Conservation (phyloP, 1,140 invertebrate genomes). For the Diabrotica undecimpunctata region DNA sequence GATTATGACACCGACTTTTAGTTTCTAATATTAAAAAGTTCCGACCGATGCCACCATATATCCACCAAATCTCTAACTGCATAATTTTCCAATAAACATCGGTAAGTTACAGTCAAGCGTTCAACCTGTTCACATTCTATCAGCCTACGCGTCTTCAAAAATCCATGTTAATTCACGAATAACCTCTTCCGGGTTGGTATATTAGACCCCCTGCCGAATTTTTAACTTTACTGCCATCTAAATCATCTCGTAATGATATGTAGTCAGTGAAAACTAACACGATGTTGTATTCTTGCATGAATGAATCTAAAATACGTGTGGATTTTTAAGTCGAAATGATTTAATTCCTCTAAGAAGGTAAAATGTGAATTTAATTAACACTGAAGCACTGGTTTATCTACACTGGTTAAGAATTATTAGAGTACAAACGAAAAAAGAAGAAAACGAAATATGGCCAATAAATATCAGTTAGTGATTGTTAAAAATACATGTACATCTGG, state of each 20-base stretch:
- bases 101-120: neutral
- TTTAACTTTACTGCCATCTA: neutral
- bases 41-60: neutral
- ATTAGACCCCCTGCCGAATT: neutral
- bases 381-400: too few relatives aligned
- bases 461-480: too few relatives aligned
- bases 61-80: neutral
- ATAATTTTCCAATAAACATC: neutral
- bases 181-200: neutral
- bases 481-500: too few relatives aligned
- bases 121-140: neutral
- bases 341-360: too few relatives aligned
- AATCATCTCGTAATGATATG: neutral
- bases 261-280: slow-evolving; percentile 2
- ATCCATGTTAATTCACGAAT: slow-evolving; percentile 1
- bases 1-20: too few relatives aligned
- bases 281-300: neutral
- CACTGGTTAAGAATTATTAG: too few relatives aligned
- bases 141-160: neutral
- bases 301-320: neutral
- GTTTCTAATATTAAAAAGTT: too few relatives aligned
- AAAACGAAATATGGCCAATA: too few relatives aligned
- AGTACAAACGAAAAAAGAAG: too few relatives aligned
- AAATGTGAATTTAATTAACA: too few relatives aligned
- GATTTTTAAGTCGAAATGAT: too few relatives aligned